Conservation (phyloP, 2,888 invertebrate genomes). For the Mactromeris polynyma region DNA sequence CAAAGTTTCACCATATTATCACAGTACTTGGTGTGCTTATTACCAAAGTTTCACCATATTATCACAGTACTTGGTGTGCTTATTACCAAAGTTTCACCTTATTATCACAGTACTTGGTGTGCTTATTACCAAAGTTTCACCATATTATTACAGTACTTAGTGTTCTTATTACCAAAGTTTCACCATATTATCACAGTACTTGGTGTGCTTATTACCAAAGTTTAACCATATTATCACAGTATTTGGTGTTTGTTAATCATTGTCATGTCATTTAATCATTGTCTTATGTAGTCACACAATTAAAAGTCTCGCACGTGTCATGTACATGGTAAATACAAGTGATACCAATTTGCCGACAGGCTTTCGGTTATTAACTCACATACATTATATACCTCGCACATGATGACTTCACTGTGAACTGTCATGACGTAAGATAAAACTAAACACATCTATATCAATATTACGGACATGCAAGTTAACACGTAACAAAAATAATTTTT, state of each 20-base stretch:
- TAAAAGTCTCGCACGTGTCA: neutral
- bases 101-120: too few species aligned
- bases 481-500: neutral
- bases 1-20: too few species aligned
- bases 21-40: too few species aligned
- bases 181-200: too few species aligned
- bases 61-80: too few species aligned
- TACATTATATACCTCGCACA: neutral
- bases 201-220: too few species aligned
- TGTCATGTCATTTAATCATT: constrained; percentile 7
- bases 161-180: too few species aligned
- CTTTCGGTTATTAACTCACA: neutral
- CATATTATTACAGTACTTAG: too few species aligned
- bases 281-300: neutral
- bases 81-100: too few species aligned
- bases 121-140: too few species aligned
- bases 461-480: neutral
- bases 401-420: neutral
- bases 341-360: neutral
- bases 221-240: neutral
- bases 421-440: neutral
- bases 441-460: neutral
- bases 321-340: neutral
- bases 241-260: neutral
- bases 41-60: too few species aligned